Base-by-base conservation (phyloP, 1,140 invertebrate species). In the Drosophila dunni region DNA sequence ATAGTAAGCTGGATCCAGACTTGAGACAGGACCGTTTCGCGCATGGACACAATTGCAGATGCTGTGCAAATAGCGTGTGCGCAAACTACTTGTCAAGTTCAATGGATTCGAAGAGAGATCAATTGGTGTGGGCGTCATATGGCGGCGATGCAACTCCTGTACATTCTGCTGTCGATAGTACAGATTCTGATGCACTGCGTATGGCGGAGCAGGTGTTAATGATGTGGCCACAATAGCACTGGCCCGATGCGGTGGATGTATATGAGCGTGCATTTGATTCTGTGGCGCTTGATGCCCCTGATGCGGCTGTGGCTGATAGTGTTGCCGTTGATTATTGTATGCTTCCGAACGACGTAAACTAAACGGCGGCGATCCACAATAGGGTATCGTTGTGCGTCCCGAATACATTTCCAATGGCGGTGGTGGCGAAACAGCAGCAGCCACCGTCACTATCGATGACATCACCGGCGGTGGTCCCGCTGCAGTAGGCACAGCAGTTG, bases 121-220 rank as follows among this genome's bases (percentile, higher is more conserved):
- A 51, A 91, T 92, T 15, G 91, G 86, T 5, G 85, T 91, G 54
- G 90, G 86, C 7, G 90, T 92, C 83, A 92, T 85, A 57, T 92
- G 91, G n/a, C 91, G 91, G 8, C 90, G 86, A 67, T 92, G 92
- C 29, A 92, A 48, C 76, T 92, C 91, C 64, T 96, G 94, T 86
- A 94, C 94, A 62, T 95, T 94, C 74, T 96, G 96, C 78, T 96
- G 96, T 5, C 94, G 93, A 61, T 95, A 93, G 95, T 95, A 96
- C 17, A 96, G 90, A 73, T 95, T 93, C 81, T 96, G 95, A 89
- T 96, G 96, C 7, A 96, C 93, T 29, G 95, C 94, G 93, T 96
- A 95, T 48, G 96, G 95, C 71, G 96, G 94, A 75, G 90, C 85
- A 0, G 85, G 83, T 13, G 82, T 90, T 20, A 85, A 36, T 7